Conservation (phyloP, 2,888 invertebrate species). For the Brachypterus glaber region DNA sequence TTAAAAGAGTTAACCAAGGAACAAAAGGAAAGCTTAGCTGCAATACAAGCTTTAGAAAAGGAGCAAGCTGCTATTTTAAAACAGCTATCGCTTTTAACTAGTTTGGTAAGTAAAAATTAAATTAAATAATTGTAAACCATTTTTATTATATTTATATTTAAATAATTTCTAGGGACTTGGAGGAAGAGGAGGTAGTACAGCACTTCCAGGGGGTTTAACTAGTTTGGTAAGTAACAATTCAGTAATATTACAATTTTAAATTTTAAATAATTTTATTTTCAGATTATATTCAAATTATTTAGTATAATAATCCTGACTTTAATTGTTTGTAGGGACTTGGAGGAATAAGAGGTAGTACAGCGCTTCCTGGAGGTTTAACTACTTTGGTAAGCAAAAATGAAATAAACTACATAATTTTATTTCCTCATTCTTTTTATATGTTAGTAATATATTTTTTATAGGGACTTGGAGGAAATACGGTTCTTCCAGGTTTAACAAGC, state of each 20-base stretch:
- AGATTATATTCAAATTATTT: too few relatives aligned
- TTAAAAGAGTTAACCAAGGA: conserved; percentile 33
- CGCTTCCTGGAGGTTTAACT: conserved; percentile 16
- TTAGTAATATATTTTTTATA: too few relatives aligned
- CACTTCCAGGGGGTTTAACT: neutral
- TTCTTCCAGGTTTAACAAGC: too few relatives aligned
- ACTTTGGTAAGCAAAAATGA: too few relatives aligned
- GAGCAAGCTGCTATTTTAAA: conserved; percentile 37
- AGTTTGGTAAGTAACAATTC: too few relatives aligned
- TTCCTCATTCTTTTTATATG: too few relatives aligned
- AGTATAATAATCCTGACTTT: too few relatives aligned
- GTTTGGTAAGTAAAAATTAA: conserved; percentile 27
- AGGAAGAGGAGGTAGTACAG: neutral
- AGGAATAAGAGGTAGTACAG: conserved; percentile 12
- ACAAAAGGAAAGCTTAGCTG: conserved; percentile 36
- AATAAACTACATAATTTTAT: too few relatives aligned
- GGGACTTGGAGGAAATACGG: too few relatives aligned
- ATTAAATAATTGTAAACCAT: neutral
- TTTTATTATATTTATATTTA: neutral
- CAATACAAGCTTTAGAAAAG: conserved; percentile 34
- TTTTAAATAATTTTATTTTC: conserved; percentile 4
- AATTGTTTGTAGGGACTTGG: conserved; percentile 19
- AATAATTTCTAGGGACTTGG: conserved; percentile 1
- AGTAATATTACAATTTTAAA: conserved; percentile 3
- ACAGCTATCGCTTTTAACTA: conserved; percentile 37